phyloP scores from a whole-genome alignment of 2,797 vertebrate species.

The Basileuterus tristriatus region DNA sequence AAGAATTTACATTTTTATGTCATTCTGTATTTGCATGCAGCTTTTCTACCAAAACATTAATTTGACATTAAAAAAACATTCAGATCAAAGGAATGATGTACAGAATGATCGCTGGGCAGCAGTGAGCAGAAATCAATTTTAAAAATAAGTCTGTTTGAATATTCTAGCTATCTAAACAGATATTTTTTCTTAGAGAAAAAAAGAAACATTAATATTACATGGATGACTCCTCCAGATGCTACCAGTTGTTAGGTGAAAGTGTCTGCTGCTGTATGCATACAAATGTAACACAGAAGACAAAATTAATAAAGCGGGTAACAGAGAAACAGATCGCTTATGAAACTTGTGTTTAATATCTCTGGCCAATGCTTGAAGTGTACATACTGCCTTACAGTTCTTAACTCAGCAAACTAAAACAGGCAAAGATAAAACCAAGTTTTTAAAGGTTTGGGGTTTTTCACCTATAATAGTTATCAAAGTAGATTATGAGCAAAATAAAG shows the following conservation, averaged over 20 bases:
- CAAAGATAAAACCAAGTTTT: not conserved
- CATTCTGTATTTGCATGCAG: constrained; percentile 35
- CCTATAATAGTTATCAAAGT: not conserved
- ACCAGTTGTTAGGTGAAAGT: not conserved
- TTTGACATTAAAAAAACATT: not conserved
- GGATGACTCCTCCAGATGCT: not conserved
- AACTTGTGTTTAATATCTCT: not conserved
- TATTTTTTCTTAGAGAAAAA: not conserved
- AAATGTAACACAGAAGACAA: not conserved
- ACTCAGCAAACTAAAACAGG: not conserved
- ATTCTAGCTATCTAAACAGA: not conserved
- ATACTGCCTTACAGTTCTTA: not conserved
- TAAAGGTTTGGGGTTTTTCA: not conserved
- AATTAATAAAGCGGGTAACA: not conserved
- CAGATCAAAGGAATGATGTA: not conserved
- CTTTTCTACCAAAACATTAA: constrained; percentile 32
- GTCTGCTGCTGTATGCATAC: not conserved
- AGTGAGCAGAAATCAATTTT: not conserved
- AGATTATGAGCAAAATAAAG: not conserved
- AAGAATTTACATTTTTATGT: constrained; percentile 60
- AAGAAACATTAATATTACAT: not conserved
- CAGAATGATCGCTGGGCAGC: not conserved
- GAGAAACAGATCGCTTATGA: not conserved
- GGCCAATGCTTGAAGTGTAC: not conserved
- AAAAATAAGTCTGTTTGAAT: not conserved